Base-by-base conservation (phyloP, 2,797 vertebrate genomes). In the Sebastes goodei region DNA sequence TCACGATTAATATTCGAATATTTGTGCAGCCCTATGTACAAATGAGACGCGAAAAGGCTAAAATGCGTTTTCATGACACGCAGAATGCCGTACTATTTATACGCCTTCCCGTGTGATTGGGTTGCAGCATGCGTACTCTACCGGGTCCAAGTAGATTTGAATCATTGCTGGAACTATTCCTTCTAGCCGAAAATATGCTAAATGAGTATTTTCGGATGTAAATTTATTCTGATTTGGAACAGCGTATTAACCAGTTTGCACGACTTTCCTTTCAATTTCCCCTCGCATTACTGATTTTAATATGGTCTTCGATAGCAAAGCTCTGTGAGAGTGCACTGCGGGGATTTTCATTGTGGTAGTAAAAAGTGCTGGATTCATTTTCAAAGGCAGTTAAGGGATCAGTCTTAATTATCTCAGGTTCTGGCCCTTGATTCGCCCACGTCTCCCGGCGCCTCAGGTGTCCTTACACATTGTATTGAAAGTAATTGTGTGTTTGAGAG, bases 401-500 rank as follows among this genome's bases (percentile, higher is more conserved):
- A 80, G 71, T 86, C 82, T 92, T 91, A 93, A 94, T 94, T 94
- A 93, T 92, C 83, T 86, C 84, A 90, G 91, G 87, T 89, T 84
- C 69, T 92, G 91, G 86, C 88, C 91, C 93, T 92, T 92, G 91
- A 92, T 92, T 89, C 55, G 74, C 82, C 78, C 70, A 63, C 59
- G 75, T 89, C 89, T 93, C 85, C 71, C 27, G 66, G 30, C 80
- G 82, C 85, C 91, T 86, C 85, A 73, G 46, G 73, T 70, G 57
- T 81, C 71, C 92, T 88, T 90, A 89, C 71, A 89, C 55, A 86
- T 87, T 83, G 89, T 90, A 88, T 82, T 74, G 38, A 25, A 59
- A 80, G 21, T 69, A 61, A 83, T 71, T 74, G 49, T 32, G 57
- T 67, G 52, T 42, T n/a, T 57, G 49, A 62, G 29, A 65, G 71